Conservation (phyloP, 2,113 vertebrate species). For the Lophura nycthemera region DNA sequence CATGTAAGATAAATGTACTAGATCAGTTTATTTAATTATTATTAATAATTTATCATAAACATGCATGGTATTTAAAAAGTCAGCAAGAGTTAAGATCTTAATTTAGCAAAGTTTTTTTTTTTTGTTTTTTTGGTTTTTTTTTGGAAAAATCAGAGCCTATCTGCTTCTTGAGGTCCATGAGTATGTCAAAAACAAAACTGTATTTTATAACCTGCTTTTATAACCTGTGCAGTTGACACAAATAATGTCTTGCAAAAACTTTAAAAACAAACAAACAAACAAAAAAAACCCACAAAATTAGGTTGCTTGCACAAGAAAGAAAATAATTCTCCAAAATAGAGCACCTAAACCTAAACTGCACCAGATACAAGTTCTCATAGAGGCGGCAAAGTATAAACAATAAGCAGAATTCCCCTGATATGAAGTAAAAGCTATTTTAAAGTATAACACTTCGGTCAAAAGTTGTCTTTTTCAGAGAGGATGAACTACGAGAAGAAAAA, state of each 20-base stretch:
- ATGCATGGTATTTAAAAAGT: not conserved
- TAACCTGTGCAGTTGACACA: not conserved
- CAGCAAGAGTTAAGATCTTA: not conserved
- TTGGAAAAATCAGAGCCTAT: not conserved
- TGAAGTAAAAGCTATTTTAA: not conserved
- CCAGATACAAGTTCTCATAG: not conserved
- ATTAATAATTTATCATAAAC: not conserved
- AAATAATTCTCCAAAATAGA: not conserved
- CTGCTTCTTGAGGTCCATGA: not conserved
- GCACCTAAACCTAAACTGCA: not conserved
- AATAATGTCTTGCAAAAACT: rapidly evolving
- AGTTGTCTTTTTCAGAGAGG: not conserved
- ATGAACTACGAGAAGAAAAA: not conserved
- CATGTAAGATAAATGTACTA: not conserved
- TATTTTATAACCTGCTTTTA: not conserved
- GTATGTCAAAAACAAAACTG: not conserved
- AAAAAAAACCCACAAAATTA: not conserved
- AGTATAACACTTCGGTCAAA: not conserved
- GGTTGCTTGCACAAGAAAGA: not conserved
- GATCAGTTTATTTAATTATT: too few relatives aligned
- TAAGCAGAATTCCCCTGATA: not conserved
- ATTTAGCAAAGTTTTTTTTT: not conserved
- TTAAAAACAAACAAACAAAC: not conserved
- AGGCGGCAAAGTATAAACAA: not conserved
- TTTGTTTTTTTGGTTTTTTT: not conserved